Evolutionary conservation across 2,888 invertebrate species (phyloP).

Genomic region (Gymnocheta viridis): DNA sequence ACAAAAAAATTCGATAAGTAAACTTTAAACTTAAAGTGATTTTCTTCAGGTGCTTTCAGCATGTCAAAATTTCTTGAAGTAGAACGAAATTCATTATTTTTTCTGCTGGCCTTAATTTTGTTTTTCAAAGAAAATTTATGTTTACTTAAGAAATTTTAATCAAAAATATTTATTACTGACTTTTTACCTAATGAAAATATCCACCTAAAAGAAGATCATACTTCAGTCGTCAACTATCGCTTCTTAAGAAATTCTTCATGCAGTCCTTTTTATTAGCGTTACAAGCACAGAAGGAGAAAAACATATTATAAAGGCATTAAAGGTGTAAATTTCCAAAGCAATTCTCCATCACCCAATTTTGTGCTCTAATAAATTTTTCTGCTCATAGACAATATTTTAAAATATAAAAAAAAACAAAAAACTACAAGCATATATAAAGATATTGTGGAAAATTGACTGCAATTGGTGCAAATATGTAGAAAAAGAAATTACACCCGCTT

Average conservation of each 20-base stretch:
- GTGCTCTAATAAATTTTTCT: constrained; percentile 71
- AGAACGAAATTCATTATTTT: too few relatives aligned
- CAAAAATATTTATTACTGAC: not conserved
- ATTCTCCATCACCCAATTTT: constrained; percentile 69
- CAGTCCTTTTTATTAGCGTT: constrained; percentile 1
- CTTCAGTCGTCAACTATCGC: not conserved
- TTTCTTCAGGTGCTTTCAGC: too few relatives aligned
- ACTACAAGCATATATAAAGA: constrained; percentile 25
- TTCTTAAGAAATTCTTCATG: not conserved
- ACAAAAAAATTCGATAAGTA: too few relatives aligned
- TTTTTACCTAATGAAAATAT: too few relatives aligned
- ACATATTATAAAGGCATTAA: constrained; percentile 21
- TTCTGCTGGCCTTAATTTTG: too few relatives aligned
- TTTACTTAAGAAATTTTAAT: too few relatives aligned
- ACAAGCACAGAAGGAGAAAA: not conserved
- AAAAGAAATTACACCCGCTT: constrained; percentile 57
- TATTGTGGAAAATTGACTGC: constrained; percentile 53
- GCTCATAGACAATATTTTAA: constrained; percentile 32
- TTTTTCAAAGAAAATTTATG: too few relatives aligned
- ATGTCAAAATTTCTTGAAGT: too few relatives aligned
- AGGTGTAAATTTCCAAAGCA: constrained; percentile 65
- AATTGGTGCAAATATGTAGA: constrained; percentile 53
- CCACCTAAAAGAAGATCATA: not conserved
- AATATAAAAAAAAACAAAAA: too few relatives aligned
- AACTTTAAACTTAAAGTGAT: too few relatives aligned